Base-by-base conservation (phyloP, 2,113 vertebrate genomes). In the Misgurnus mizolepis region DNA sequence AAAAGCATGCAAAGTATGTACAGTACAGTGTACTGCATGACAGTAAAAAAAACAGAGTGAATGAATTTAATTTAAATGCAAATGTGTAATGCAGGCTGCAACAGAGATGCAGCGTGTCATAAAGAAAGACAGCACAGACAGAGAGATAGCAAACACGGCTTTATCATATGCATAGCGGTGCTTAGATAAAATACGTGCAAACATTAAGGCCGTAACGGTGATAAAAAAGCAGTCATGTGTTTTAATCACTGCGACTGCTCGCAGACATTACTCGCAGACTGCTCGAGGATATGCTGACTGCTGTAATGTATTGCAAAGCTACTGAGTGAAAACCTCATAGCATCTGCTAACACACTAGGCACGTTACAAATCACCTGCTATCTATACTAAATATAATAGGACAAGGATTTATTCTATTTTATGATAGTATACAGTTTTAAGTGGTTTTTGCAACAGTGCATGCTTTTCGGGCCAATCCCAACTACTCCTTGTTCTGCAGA, bases 41-140 rank as follows among this genome's bases (percentile, higher is more conserved):
- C 34, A 22, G 55, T 65, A 45, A 64, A 82, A 34, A 1, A 75
- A 60, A 41, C 67, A 76, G 58, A 55, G 62, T 69, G 72, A 18
- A 68, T 47, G 68, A 55, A 55, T 83, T 80, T 83, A 45, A 83
- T 85, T 80, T 80, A 80, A 76, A 85, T 80, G 81, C 67, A 85
- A 85, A 82, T 82, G 47, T 55, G 47, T 41, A 66, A 34, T 12
- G 74, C 62, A 7, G 62, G 74, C 62, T 53, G 22, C 62, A 66
- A 27, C 11, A 10, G 49, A 76, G 43, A 76, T 50, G 73, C 73
- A 76, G 45, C 15, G 22, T 47, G 43, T 12, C 58, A n/a, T 49
- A 17, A 8, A 76, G 73, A 9, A 76, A 64, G 18, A 64, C 43
- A 17, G 22, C 49, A 76, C 62, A 55, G 11, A 61, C 40, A 0